These are phyloP conservation scores for Caenorhabditis sp. DNA, from an alignment of 2,888 invertebrate genomes.

Conservation along the genomic window DNA sequence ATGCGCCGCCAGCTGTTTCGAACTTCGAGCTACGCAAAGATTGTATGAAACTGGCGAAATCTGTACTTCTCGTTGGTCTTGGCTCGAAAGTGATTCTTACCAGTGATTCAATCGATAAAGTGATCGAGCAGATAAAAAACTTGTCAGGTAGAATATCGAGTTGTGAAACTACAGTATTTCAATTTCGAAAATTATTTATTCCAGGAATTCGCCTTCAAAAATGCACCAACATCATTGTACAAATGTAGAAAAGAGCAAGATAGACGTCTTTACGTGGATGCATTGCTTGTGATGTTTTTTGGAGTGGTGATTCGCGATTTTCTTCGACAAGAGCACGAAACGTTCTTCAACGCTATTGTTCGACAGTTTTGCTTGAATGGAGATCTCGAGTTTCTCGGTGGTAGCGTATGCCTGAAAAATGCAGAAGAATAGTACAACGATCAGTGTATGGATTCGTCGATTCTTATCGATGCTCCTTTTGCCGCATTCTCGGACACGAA, in stretches of 20 bases:
- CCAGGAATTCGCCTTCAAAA: constrained; percentile 1
- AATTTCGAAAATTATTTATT: no score
- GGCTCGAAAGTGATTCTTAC: constrained; percentile 10
- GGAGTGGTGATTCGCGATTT: constrained; percentile 90
- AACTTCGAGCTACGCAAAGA: constrained; percentile 18
- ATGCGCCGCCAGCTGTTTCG: constrained; percentile 4
- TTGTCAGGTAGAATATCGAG: no score
- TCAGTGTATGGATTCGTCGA: constrained; percentile 71
- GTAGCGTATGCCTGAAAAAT: constrained; percentile 16
- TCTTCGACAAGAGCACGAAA: constrained; percentile 83
- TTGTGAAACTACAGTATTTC: no score
- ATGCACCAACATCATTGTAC: constrained; percentile 30
- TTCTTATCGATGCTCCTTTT: constrained; percentile 88
- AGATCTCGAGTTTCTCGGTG: constrained; percentile 84
- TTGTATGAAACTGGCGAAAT: constrained; percentile 34
- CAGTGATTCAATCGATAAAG: constrained; percentile 8
- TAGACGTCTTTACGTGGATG: constrained; percentile 51
- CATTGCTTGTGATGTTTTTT: constrained; percentile 71
- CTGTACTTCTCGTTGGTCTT: constrained; percentile 31
- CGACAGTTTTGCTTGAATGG: constrained; percentile 94
- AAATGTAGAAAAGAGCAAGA: constrained; percentile 38
- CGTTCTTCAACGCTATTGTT: constrained; percentile 87
- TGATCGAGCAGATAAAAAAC: constrained; percentile 27
- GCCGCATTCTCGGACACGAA: constrained; percentile 96
- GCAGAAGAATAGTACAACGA: constrained; percentile 14